Evolutionary conservation across 2,888 invertebrate genomes (phyloP), one percentile per base, ranked within the genome.

Genomic region (Drosophila acutilabella): DNA sequence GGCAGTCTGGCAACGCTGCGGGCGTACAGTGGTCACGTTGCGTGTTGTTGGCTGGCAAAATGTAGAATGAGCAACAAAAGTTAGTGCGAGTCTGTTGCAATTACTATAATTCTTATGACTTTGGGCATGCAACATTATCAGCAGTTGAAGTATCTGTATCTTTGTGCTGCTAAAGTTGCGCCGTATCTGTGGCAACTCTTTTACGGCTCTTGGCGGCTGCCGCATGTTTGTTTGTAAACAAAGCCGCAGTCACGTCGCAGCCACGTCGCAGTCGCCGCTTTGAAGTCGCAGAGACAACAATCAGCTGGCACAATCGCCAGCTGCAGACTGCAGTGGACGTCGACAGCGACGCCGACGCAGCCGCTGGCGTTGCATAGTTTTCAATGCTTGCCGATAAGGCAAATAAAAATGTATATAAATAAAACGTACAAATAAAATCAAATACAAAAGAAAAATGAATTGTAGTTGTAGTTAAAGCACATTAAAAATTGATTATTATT

Each of bases 211-310:
- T 13, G 36, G 54, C 62, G 59, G 62, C 59, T 48, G 70, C 79
- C 52, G 71, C 73, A 67, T 67, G 67, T 79, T 81, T 84, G 82
- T 84, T 83, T 76, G 79, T 80, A 88, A 86, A 85, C 84, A 85
- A 86, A 75, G 68, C 66, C 74, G 82, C 85, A 74, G 82, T 70
- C 78, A 62, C 82, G 74, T 66, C 74, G 82, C 85, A 74, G 82
- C 66, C 78, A 62, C 82, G 74, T 66, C 69, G 77, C 77, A 52
- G 73, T 16, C 50, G 74, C 56, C 64, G 57, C 87, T 81, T 84
- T 85, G 84, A 81, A 80, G 86, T 83, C 81, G 54, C 69, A 57
- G 38, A 38, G n/a, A 4, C 58, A 58, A 30, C 45, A 20, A 88
- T 82, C 83, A 76, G 88, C 86, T 80, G 78, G 44, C 65, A 68